Conservation (phyloP, 2,888 invertebrate genomes). For the Hybos culiciformis region DNA sequence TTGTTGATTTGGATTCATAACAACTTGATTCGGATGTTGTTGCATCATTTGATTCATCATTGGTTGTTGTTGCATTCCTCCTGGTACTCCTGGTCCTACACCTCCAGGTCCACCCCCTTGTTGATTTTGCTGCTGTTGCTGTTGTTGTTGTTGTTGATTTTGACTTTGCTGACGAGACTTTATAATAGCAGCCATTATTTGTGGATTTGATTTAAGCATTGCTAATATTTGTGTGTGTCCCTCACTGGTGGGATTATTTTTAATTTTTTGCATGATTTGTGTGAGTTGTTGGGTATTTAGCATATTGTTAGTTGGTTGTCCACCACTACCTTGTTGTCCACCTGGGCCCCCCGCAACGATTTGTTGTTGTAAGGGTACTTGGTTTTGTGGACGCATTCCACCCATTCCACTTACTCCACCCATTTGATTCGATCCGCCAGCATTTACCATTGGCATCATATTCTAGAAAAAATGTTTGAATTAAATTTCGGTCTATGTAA, state of each 20-base stretch:
- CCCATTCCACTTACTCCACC: slow-evolving; percentile 19
- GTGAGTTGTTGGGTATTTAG: slow-evolving; percentile 53
- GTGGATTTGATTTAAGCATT: slow-evolving; percentile 86
- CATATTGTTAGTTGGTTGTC: slow-evolving; percentile 30
- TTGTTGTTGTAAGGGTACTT: slow-evolving; percentile 29
- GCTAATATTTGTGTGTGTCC: slow-evolving; percentile 82
- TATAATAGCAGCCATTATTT: slow-evolving; percentile 89
- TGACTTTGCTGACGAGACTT: slow-evolving; percentile 60
- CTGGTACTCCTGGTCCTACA: slow-evolving; percentile 7
- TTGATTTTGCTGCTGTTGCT: slow-evolving; percentile 4
- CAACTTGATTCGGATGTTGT: slow-evolving; percentile 41
- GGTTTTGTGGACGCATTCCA: slow-evolving; percentile 36
- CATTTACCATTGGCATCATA: slow-evolving; percentile 31
- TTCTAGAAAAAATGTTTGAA: slow-evolving; percentile 18
- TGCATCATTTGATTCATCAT: slow-evolving; percentile 30
- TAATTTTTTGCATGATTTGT: slow-evolving; percentile 78
- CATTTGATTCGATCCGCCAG: slow-evolving; percentile 26
- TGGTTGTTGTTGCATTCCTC: slow-evolving; percentile 26
- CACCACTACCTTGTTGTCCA: slow-evolving; percentile 22
- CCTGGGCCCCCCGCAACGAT: slow-evolving; percentile 15
- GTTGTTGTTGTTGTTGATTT: slow-evolving; percentile 17
- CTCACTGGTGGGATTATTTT: slow-evolving; percentile 79
- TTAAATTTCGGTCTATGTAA: neutral
- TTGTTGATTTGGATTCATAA: slow-evolving; percentile 36
- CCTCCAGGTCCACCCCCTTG: slow-evolving; percentile 8